Conservation (phyloP, 2,888 invertebrate genomes). For the Eutolmus rufibarbis region DNA sequence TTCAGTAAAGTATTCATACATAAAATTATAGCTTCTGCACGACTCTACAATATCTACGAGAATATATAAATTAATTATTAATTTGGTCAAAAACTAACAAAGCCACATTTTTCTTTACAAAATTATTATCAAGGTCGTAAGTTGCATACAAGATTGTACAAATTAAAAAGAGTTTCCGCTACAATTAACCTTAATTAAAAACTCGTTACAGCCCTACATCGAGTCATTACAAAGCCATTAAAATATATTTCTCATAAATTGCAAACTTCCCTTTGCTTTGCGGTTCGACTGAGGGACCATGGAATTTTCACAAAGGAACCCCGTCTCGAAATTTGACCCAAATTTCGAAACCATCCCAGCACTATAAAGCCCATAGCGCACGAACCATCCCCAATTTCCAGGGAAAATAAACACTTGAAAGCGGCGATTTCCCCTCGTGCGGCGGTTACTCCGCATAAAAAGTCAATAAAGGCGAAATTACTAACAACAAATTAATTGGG, state of each 20-base stretch:
- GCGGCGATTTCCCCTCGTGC: background rate
- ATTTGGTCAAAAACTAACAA: background rate
- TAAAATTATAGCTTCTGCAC: too few relatives aligned
- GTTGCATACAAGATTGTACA: background rate
- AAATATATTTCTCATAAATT: background rate
- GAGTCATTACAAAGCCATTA: background rate
- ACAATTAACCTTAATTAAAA: background rate
- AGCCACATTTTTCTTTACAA: background rate
- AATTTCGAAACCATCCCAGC: background rate
- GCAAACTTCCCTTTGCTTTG: background rate
- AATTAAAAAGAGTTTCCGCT: background rate
- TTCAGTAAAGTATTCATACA: too few relatives aligned
- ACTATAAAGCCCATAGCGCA: background rate
- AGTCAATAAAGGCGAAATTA: background rate
- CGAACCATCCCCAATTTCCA: background rate
- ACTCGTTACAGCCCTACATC: background rate
- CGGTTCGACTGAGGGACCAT: background rate
- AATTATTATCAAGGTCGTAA: background rate
- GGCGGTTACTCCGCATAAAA: background rate
- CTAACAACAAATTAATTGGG: constrained; percentile 14
- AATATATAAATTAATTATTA: too few relatives aligned
- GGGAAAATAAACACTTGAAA: background rate
- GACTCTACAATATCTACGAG: too few relatives aligned
- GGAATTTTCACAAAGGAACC: background rate
- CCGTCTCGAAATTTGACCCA: background rate